phyloP scores from a whole-genome alignment of 2,113 vertebrate genomes.

The Myrmophylax atrothorax region DNA sequence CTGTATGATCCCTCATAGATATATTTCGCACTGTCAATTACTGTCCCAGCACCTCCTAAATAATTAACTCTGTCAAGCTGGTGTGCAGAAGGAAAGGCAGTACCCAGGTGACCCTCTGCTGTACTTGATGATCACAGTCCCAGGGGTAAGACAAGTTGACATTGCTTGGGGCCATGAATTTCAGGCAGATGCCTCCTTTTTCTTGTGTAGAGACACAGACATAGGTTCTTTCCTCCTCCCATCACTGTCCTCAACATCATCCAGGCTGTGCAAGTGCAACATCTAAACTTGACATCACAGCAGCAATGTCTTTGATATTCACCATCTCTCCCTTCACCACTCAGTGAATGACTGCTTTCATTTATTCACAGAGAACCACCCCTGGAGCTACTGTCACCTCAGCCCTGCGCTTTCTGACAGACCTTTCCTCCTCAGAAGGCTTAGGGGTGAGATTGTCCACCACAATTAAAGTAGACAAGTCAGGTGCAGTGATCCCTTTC shows the following conservation, averaged over 20 bases:
- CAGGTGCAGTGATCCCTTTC: not conserved
- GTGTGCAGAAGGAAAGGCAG: not conserved
- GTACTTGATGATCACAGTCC: not conserved
- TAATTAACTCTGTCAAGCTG: not conserved
- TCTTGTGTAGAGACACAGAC: not conserved
- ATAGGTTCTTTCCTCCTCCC: not conserved
- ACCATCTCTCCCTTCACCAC: not conserved
- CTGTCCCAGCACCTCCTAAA: not conserved
- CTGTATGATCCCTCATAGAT: not conserved
- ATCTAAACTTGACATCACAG: not conserved
- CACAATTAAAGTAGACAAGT: not conserved
- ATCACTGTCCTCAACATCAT: not conserved
- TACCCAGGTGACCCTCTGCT: not conserved
- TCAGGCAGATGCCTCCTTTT: not conserved
- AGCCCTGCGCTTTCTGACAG: not conserved
- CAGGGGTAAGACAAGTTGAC: not conserved
- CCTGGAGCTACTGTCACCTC: not conserved
- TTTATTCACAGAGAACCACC: not conserved
- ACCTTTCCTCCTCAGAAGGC: not conserved
- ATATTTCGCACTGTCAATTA: not conserved
- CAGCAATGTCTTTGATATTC: not conserved
- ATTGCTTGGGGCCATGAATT: not conserved
- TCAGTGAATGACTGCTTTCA: not conserved
- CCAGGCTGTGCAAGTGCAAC: not conserved
- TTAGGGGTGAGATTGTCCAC: not conserved